Percentiles rank a stretch among this genome's conserved stretches.
These are phyloP conservation scores for Triops cancriformis DNA, from an alignment of 1,140 invertebrate species.

Conservation along the genomic window DNA sequence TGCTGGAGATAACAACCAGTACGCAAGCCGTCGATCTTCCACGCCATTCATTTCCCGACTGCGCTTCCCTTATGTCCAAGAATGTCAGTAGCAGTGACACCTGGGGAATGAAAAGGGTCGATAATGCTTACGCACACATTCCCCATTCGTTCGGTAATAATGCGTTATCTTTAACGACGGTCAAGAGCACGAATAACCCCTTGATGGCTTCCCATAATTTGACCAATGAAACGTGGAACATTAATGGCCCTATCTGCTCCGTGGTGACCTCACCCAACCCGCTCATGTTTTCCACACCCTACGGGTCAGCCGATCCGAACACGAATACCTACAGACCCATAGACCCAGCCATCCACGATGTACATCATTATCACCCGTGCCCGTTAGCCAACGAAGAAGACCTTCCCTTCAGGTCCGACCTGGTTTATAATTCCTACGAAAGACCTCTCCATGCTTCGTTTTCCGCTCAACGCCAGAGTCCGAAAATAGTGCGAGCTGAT, in stretches of 20 bases:
- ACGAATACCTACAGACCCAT: neutral
- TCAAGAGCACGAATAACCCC: conserved; percentile 12
- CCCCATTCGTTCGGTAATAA: conserved; percentile 14
- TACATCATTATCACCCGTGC: conserved; percentile 7
- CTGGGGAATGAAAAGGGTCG: conserved; percentile 2
- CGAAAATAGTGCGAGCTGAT: neutral
- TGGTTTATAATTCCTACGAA: neutral
- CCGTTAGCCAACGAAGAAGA: neutral
- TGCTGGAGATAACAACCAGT: neutral
- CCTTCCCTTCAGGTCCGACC: neutral
- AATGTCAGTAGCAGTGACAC: conserved; percentile 16
- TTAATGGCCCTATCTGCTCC: conserved; percentile 25
- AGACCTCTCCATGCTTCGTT: neutral
- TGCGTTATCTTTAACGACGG: conserved; percentile 12
- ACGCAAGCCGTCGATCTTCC: conserved; percentile 2
- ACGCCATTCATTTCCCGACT: neutral
- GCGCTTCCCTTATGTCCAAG: neutral
- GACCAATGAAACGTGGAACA: conserved; percentile 27
- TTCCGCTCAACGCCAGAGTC: neutral
- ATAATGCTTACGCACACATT: neutral
- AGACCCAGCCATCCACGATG: neutral
- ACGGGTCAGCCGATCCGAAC: neutral
- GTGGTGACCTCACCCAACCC: conserved; percentile 14
- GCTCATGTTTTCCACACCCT: neutral
- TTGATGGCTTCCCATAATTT: conserved; percentile 14